These are phyloP conservation scores for Tenualosa ilisha DNA, from an alignment of 2,797 vertebrate genomes.

Conservation along the genomic window DNA sequence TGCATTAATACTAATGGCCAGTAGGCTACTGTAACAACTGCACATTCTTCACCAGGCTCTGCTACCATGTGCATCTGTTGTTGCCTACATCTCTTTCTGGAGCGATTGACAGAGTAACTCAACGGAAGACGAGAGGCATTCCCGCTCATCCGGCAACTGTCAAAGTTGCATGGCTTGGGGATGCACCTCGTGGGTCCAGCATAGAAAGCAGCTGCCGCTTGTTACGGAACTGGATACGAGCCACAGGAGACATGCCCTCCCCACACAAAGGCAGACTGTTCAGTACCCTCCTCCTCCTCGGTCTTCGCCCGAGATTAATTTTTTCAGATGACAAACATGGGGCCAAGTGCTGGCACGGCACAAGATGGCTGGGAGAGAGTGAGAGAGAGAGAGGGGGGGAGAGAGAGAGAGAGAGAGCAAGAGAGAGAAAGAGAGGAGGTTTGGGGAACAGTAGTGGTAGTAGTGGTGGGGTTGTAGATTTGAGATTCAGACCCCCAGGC, in stretches of 20 bases:
- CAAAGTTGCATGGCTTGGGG: constrained; percentile 35
- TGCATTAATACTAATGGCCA: background rate
- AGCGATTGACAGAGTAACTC: background rate
- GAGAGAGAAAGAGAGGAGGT: background rate
- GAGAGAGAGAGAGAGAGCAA: background rate
- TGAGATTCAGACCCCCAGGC: constrained; percentile 32
- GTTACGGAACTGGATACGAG: constrained; percentile 67
- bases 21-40: constrained; percentile 1
- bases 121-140: background rate
- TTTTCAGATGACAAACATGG: constrained; percentile 69
- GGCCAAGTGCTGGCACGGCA: constrained; percentile 25
- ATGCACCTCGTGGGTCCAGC: background rate
- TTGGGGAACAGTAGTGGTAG: background rate
- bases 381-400: background rate
- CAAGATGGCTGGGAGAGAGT: background rate
- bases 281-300: constrained; percentile 40
- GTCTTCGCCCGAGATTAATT: constrained; percentile 57
- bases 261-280: constrained; percentile 65
- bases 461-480: constrained; percentile 1
- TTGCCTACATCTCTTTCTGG: background rate
- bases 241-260: constrained; percentile 50
- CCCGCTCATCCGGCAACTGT: constrained; percentile 65
- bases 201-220: constrained; percentile 67
- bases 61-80: background rate
- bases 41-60: background rate